Base-by-base conservation (phyloP, 2,797 vertebrate genomes). In the Oreochromis mossambicus region DNA sequence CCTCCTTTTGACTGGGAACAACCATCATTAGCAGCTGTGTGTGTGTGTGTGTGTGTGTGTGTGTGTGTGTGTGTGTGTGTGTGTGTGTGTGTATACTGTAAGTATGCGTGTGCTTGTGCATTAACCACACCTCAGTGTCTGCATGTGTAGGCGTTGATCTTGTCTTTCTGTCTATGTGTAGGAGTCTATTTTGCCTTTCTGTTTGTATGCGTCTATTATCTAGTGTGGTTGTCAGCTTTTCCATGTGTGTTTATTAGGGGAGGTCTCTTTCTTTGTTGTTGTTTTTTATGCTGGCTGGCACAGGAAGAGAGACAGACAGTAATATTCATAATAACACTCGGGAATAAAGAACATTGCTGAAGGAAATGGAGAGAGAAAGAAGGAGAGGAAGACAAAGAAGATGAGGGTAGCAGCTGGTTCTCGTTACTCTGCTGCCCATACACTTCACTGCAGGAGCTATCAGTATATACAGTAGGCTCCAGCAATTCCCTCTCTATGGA, bases 1-100 rank as follows among this genome's bases (percentile, higher is more conserved):
- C 54, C 78, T 81, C 46, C 79, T 86, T 89, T 78, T 90, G 85
- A 92, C 89, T 85, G 90, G 93, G 86, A 94, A 93, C 91, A 93
- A 92, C 95, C 93, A 90, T 93, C 91, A 94, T 94, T 93, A 92
- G 89, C 88, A 83, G 86, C 77, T 68, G 7, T 77, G 70, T 79
- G 41, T 55, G 19, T 78, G 43, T 79, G 38, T 51, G 17, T 85
- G 78, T 58, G 41, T 41, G 7, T 48, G 43, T 46, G 14, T 54
- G 10, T 38, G 9, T 38, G 29, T 29, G 29, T 5, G 29, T 29
- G 29, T 29, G 29, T 29, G 26, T 29, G 26, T 29, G 4, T 29
- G 29, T 29, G 29, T 75, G 32, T 50, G 15, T 84, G 79, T 55
- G 32, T 38, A 2, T 38, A 46, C 77, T 79, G 82, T 82, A 14